These are phyloP conservation scores for Sphaerophoria rueppellii DNA, from an alignment of 2,888 invertebrate species.

Conservation along the genomic window DNA sequence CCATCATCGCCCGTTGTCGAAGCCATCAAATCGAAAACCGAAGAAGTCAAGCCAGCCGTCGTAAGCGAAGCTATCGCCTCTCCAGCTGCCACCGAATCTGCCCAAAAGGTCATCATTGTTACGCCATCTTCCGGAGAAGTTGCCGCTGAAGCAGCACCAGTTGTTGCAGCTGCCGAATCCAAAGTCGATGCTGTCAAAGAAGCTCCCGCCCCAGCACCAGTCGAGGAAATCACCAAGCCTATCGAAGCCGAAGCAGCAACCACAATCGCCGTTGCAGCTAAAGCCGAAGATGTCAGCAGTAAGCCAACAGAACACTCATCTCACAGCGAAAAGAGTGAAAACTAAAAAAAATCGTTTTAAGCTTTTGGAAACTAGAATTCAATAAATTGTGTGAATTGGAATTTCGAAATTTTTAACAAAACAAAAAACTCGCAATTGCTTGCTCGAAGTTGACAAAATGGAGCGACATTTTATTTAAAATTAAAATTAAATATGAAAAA, in stretches of 20 bases:
- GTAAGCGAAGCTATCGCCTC: conserved; percentile 3
- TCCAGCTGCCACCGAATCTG: conserved; percentile 25
- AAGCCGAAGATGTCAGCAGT: conserved; percentile 44
- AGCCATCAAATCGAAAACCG: neutral
- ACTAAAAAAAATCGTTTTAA: conserved; percentile 26
- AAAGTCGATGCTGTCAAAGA: conserved; percentile 27
- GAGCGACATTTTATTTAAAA: conserved; percentile 23
- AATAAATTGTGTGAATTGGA: neutral
- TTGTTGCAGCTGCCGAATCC: neutral
- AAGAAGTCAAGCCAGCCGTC: neutral
- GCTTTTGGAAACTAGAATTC: conserved; percentile 8
- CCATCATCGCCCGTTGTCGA: conserved; percentile 25
- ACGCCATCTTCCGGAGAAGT: conserved; percentile 51
- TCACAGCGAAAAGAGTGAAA: conserved; percentile 29
- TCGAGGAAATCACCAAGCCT: conserved; percentile 18
- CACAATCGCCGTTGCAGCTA: neutral
- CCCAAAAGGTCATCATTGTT: conserved; percentile 58
- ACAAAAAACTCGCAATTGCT: conserved; percentile 9
- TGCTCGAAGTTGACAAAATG: neutral
- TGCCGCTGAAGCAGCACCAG: conserved; percentile 1
- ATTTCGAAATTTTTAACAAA: conserved; percentile 13
- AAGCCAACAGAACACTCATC: conserved; percentile 30
- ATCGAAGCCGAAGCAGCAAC: conserved; percentile 11
- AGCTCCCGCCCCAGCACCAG: conserved; percentile 15
- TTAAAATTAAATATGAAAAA: neutral